Conservation (phyloP, 2,888 invertebrate genomes). For the Epirrita christyi region DNA sequence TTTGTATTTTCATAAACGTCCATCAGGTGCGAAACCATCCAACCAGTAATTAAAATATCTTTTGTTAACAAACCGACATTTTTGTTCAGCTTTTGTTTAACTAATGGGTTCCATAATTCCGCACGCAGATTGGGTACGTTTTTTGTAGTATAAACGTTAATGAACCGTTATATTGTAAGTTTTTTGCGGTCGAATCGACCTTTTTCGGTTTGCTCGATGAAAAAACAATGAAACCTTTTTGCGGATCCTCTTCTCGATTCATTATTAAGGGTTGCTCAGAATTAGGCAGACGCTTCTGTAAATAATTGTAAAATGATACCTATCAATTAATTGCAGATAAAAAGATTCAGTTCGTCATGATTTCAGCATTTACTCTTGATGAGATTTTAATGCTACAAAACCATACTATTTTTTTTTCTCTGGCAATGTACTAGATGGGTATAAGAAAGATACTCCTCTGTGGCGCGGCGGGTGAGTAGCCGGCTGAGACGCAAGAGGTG, state of each 20-base stretch:
- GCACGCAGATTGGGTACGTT: constrained; percentile 43
- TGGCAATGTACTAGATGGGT: no score
- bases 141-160: constrained; percentile 46
- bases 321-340: constrained; percentile 17
- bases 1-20: constrained; percentile 26
- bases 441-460: no score
- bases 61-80: constrained; percentile 52
- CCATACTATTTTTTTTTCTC: no score
- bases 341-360: background rate
- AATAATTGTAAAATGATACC: constrained; percentile 11
- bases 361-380: background rate
- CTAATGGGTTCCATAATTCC: constrained; percentile 52
- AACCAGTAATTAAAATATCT: constrained; percentile 58
- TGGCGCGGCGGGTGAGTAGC: no score
- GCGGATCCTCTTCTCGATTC: constrained; percentile 16
- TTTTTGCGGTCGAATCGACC: constrained; percentile 34
- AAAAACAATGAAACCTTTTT: constrained; percentile 35
- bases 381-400: no score
- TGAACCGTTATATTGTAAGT: constrained; percentile 48
- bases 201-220: constrained; percentile 36
- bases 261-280: constrained; percentile 28
- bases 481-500: no score
- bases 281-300: constrained; percentile 23
- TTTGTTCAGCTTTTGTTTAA: constrained; percentile 49
- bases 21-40: constrained; percentile 33